phyloP scores from a whole-genome alignment of 2,888 invertebrate genomes.

The Ophion obscuratus region DNA sequence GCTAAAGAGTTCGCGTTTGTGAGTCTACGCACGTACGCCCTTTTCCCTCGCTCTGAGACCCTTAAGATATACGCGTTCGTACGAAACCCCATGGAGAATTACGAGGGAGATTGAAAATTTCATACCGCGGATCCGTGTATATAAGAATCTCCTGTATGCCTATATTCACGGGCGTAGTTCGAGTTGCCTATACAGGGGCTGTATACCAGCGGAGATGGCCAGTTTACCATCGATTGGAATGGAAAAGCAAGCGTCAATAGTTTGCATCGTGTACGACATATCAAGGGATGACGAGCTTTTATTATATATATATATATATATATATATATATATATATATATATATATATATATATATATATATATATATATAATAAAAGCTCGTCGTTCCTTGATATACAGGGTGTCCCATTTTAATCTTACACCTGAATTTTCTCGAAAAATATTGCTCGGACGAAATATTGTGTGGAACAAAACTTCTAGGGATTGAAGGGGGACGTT shows the following conservation, averaged over 20 bases:
- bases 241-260: constrained; percentile 54
- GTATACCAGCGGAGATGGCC: constrained; percentile 30
- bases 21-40: neutral
- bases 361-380: no score
- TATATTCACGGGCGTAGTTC: constrained; percentile 2
- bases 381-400: no score
- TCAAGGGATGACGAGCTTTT: constrained; percentile 15
- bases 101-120: constrained; percentile 54
- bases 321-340: no score
- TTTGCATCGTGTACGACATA: constrained; percentile 26
- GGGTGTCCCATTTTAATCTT: no score
- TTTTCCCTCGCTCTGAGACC: neutral
- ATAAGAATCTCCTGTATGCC: neutral
- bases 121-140: constrained; percentile 19
- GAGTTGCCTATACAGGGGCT: neutral
- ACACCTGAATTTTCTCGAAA: no score
- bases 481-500: no score
- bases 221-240: constrained; percentile 58
- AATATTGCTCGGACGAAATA: no score
- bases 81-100: constrained; percentile 30
- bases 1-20: neutral
- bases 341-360: no score
- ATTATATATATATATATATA: no score
- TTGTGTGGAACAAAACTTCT: no score
- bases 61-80: neutral